Evolutionary conservation across 92 coral and sea anemone genomes (phyloP).

Genomic region (Plumapathes pennacea): DNA sequence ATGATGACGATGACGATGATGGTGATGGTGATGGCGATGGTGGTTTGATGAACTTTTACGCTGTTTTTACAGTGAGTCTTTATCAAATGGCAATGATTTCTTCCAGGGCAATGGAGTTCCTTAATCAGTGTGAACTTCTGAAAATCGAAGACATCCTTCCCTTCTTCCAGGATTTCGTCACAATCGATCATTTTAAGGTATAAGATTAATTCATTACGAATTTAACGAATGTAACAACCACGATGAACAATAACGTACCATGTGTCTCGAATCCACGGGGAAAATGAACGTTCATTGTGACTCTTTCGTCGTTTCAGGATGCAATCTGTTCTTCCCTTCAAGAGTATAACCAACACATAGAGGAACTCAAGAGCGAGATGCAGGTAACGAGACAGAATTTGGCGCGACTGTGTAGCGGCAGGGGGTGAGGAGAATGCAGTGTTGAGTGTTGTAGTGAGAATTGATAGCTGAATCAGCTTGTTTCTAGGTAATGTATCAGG

Average conservation of each 20-base stretch:
- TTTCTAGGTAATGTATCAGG: too few species aligned
- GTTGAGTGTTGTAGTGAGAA: too few species aligned
- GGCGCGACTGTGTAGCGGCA: too few species aligned
- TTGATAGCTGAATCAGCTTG: too few species aligned
- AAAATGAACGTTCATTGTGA: not conserved
- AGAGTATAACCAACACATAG: constrained; percentile 93
- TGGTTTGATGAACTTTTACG: not conserved
- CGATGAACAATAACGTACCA: not conserved
- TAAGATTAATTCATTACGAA: too few species aligned
- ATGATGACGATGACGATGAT: not conserved
- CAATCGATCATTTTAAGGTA: constrained; percentile 95
- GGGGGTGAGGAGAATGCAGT: too few species aligned
- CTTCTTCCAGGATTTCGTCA: constrained; percentile 96
- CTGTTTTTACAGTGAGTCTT: not conserved
- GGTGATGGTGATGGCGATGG: not conserved
- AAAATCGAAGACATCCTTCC: constrained; percentile 98
- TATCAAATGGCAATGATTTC: not conserved
- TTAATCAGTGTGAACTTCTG: constrained; percentile 82
- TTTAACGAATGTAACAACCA: not conserved
- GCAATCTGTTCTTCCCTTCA: constrained; percentile 97
- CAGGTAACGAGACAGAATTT: constrained; percentile 39
- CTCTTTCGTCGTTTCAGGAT: constrained; percentile 45
- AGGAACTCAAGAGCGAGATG: constrained; percentile 91
- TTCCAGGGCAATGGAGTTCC: constrained; percentile 91
- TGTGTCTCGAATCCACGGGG: not conserved